phyloP scores from a whole-genome alignment of 2,888 invertebrate species.

The Globia sparganii region DNA sequence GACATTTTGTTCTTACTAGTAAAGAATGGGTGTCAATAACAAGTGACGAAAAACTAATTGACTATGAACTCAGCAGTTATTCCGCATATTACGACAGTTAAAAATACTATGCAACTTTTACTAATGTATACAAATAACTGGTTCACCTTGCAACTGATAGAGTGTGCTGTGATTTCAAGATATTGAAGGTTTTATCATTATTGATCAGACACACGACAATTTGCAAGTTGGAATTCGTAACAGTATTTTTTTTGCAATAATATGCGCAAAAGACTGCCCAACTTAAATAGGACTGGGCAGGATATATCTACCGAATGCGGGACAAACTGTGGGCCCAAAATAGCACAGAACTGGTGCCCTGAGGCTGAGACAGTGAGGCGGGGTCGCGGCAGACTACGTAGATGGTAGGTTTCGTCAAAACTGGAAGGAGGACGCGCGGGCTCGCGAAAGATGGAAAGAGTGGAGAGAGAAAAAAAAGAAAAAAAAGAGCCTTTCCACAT shows the following conservation, averaged over 20 bases:
- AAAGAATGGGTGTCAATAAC: constrained; percentile 23
- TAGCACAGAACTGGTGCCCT: no score
- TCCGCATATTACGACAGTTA: constrained; percentile 9
- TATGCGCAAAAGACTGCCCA: no score
- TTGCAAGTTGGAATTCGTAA: constrained; percentile 12
- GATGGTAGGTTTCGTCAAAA: no score
- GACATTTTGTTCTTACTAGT: neutral
- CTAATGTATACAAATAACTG: constrained; percentile 9
- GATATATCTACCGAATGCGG: no score
- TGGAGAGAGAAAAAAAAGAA: no score
- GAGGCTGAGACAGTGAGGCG: no score
- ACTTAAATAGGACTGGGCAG: no score
- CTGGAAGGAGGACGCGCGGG: no score
- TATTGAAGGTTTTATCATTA: constrained; percentile 28
- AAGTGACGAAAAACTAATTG: constrained; percentile 55
- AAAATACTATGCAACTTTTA: constrained; percentile 35
- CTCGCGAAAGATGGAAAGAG: no score
- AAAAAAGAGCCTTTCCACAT: no score
- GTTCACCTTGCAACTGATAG: constrained; percentile 60
- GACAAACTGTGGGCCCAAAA: no score
- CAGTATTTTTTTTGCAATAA: neutral
- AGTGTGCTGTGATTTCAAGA: constrained; percentile 45
- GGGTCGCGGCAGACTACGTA: no score
- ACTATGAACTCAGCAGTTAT: constrained; percentile 37
- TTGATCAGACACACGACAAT: neutral